A percentile compares a stretch with the other conserved stretches of the same genome.
Evolutionary conservation across 2,888 invertebrate species (phyloP).

Genomic region (Malthinus seriepunctatus): DNA sequence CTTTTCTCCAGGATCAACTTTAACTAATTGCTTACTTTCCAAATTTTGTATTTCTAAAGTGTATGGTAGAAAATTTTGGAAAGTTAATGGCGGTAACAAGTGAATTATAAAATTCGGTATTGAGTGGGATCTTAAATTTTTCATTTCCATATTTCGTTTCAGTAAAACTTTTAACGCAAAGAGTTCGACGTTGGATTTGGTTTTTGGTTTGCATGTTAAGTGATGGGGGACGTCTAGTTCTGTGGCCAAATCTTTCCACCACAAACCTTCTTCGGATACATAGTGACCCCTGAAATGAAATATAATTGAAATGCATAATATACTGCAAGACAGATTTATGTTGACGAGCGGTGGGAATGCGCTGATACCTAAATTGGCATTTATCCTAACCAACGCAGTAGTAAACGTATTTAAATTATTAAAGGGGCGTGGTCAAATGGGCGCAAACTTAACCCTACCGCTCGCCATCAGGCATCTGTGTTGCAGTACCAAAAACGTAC

Average conservation of each 20-base stretch:
- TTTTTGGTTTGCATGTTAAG: slow-evolving; percentile 69
- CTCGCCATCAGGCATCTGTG: too few species aligned
- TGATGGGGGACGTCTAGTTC: slow-evolving; percentile 69
- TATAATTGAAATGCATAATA: too few species aligned
- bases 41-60: slow-evolving; percentile 64
- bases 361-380: too few species aligned
- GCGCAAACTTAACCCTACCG: too few species aligned
- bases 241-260: slow-evolving; percentile 78
- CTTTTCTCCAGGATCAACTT: slow-evolving; percentile 74
- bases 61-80: slow-evolving; percentile 79
- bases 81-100: slow-evolving; percentile 72
- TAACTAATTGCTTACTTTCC: slow-evolving; percentile 56
- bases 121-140: slow-evolving; percentile 44
- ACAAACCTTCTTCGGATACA: slow-evolving; percentile 71
- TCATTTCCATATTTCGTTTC: slow-evolving; percentile 44
- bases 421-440: neutral
- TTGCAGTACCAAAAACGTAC: too few species aligned
- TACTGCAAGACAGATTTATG: too few species aligned
- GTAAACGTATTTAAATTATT: slow-evolving; percentile 3
- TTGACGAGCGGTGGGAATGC: too few species aligned
- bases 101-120: slow-evolving; percentile 75
- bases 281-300: slow-evolving; percentile 64
- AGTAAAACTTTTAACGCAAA: slow-evolving; percentile 67
- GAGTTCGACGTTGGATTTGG: slow-evolving; percentile 61
- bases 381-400: too few species aligned